phyloP scores from a whole-genome alignment of 2,888 invertebrate species.

The Disparrhopalites patrizii region DNA sequence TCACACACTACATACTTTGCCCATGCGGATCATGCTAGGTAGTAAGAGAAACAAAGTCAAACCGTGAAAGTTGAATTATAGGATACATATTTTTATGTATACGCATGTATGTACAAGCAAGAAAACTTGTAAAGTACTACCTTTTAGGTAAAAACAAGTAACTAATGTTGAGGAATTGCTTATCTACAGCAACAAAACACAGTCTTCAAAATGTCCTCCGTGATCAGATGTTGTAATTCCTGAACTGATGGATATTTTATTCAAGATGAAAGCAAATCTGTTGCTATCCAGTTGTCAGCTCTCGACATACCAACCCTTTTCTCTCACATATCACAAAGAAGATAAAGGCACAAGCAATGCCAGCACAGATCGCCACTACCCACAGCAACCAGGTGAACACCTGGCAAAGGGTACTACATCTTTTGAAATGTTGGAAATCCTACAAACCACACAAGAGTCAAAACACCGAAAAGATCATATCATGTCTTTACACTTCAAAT shows the following conservation, averaged over 20 bases:
- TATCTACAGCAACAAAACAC: not conserved
- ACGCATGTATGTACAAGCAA: too few species aligned
- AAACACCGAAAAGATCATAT: too few species aligned
- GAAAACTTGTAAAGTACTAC: too few species aligned
- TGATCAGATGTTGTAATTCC: not conserved
- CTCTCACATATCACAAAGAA: not conserved
- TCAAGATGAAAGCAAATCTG: too few species aligned
- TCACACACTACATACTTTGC: too few species aligned
- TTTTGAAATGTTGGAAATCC: conserved; percentile 17
- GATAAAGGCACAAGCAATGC: not conserved
- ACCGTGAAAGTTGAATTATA: too few species aligned
- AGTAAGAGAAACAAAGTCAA: too few species aligned
- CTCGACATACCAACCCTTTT: not conserved
- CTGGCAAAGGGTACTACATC: not conserved
- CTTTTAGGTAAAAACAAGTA: too few species aligned
- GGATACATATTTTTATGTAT: too few species aligned
- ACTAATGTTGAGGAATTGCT: too few species aligned
- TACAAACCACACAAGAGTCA: not conserved
- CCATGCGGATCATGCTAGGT: too few species aligned
- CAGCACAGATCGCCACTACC: not conserved
- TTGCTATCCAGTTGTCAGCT: not conserved
- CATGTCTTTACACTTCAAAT: not conserved
- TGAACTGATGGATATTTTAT: not conserved
- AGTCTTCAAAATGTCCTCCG: not conserved
- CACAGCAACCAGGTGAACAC: conserved; percentile 1